Base-by-base conservation (phyloP, 2,113 vertebrate species). In the Syngnathus typhle region DNA sequence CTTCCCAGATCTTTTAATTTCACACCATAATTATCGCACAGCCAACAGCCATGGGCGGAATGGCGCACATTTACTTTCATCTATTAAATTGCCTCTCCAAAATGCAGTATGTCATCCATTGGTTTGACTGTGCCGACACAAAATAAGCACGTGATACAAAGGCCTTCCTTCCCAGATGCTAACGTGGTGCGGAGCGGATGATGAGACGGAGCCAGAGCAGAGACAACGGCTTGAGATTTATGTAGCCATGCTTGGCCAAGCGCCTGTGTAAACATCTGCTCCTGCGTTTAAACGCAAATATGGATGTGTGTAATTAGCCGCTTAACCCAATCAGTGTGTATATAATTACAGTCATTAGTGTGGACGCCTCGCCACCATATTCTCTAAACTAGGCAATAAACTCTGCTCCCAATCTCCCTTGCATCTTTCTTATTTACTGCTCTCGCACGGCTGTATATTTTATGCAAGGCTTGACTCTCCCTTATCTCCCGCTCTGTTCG, bases 281-380 rank as follows among this genome's bases (percentile, higher is more conserved):
- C 76, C 74, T 55, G 78, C 85, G 76, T 85, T 88, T 84, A 84
- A 81, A 85, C 78, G 69, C 82, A 79, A 83, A 87, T 84, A 78
- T 52, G 77, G 71, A 75, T 69, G 82, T 75, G 84, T 88, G 82
- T 83, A 89, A 90, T 89, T 88, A 89, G 85, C 74, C 70, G 81
- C 81, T 81, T 90, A 88, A 89, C 87, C 86, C 80, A 90, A 90
- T 89, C 87, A 88, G 85, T 64, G 78, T 81, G 79, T 85, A 79
- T 81, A 76, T 90, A 88, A 90, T 90, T 89, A 85, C 81, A 88
- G 87, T 86, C 83, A 87, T 89, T 88, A 88, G 82, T 78, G 85
- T 85, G 80, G 79, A 65, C 85, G 85, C 81, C 77, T 76, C 84
- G 85, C 82, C 73, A 74, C 80, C 85, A 67, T 80, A 78, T 77